Evolutionary conservation across 2,888 invertebrate species (phyloP), one percentile per base, ranked within the genome.

Genomic region (Lasioglossum villosulum): DNA sequence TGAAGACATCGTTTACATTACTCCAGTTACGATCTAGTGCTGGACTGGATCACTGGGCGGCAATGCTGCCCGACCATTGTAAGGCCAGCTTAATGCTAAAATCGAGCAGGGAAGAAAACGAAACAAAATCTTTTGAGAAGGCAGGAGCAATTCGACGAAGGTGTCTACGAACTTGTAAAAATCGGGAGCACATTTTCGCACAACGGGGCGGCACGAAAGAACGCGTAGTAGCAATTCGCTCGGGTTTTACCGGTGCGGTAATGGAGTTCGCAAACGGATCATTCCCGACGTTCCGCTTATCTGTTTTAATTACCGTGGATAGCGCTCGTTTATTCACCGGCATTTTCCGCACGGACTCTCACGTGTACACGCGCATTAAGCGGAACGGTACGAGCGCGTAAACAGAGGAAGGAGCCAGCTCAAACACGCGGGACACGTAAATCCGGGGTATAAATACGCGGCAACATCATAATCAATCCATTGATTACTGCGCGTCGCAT

Each of bases 401-500:
- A 82, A 75, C 63, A 56, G 45, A 52, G 74, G 48, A 39, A 70
- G 23, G 71, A 39, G 59, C 23, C 23, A 23, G n/a, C 23, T 27
- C 19, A 42, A 76, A 76, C 42, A 70, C 45, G 34, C 45, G 75
- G 39, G 30, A 30, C 56, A 23, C 59, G 56, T 59, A 59, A 70
- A 70, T 30, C 27, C 37, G 27, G 16, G 42, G n/a, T 14, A 14
- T 37, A 73, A 37, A 72, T 59, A 71, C 30, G n/a, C 71, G 52
- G 30, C 19, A 14, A 30, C 70, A 81, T 39, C 70, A 39, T 39
- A 70, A 70, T 39, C 88, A 84, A 88, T 84, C 82, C 83, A 82
- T 82, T 78, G 86, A 88, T 83, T 83, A 84, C 75, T 78, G 16
- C 30, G 70, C 80, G 78, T 80, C 86, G 80, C 80, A 80, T 84